A percentile compares a stretch with the other conserved stretches of the same genome.
phyloP scores from a whole-genome alignment of 2,888 invertebrate genomes.

The Lasioglossum leucozonium region DNA sequence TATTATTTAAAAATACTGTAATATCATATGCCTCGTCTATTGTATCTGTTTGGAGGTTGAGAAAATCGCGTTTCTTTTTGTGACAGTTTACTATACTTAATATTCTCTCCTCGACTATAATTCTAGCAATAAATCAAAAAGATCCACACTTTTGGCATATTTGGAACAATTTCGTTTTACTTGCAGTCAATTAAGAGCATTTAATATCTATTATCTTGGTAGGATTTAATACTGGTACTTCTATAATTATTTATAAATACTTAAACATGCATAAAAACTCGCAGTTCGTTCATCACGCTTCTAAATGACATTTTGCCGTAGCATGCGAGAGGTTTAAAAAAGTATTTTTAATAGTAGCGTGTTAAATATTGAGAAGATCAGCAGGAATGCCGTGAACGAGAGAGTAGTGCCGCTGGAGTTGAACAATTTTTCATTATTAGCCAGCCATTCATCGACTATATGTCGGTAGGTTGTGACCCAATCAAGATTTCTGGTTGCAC shows the following conservation, averaged over 20 bases:
- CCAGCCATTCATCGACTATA: conserved; percentile 21
- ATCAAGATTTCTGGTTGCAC: background rate
- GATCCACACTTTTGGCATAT: background rate
- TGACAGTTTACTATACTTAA: background rate
- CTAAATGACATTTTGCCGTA: background rate
- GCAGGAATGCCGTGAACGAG: conserved; percentile 5
- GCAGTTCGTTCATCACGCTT: background rate
- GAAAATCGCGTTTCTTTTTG: background rate
- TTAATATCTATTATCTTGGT: too few relatives aligned
- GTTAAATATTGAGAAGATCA: conserved; percentile 39
- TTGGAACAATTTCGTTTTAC: background rate
- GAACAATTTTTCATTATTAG: fast-evolving
- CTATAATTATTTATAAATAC: background rate
- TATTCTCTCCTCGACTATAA: background rate
- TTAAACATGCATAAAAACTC: background rate
- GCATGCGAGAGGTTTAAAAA: background rate
- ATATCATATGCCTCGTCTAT: background rate
- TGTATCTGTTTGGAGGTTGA: background rate
- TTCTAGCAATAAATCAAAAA: background rate
- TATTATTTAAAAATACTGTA: background rate
- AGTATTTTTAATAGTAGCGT: conserved; percentile 40
- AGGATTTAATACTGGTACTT: too few relatives aligned
- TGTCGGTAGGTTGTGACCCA: background rate
- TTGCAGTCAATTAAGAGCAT: too few relatives aligned
- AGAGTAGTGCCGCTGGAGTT: background rate